Evolutionary conservation across 2,113 vertebrate genomes (phyloP), one percentile per base, ranked within the genome.

Genomic region (Chamaetylas fuelleborni): DNA sequence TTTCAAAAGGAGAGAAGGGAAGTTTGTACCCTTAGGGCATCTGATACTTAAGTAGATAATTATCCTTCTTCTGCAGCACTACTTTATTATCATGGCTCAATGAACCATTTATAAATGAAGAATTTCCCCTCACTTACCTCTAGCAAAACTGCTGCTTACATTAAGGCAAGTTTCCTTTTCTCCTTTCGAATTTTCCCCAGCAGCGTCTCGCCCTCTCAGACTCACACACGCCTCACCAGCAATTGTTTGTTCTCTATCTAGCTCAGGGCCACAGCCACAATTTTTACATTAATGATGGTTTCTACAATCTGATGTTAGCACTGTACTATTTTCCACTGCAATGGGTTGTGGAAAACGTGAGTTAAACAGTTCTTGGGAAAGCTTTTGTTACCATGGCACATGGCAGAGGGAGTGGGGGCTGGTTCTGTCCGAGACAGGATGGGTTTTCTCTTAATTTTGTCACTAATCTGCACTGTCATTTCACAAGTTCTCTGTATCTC

Each of bases 11-110:
- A 92, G 91, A 95, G 87, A 97, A 96, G 79, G 86, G 96, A 96
- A 96, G 95, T 76, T 88, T 92, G 97, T 80, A 96, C 95, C 96
- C 97, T 97, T 70, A 88, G 97, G 97, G 95, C 90, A 96, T 95
- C 96, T 95, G 95, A 98, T 97, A 96, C 97, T 98, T 97, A 97
- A 97, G 97, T 96, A 98, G 97, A 98, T 98, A 98, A 98, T 98
- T 98, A 97, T 95, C 97, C 96, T 96, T 93, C 94, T 96, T 96
- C 96, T 92, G 92, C 94, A 97, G 96, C 88, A 93, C 82, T 96
- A 95, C 93, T 98, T 97, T 97, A 98, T 98, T 98, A 98, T 95
- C 97, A 96, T 92, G 97, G 97, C 97, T 97, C 97, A 98, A 97
- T 66, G 94, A 98, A 97, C 96, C 92, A 17, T 95, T 98, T 98